phyloP scores from a whole-genome alignment of 1,140 invertebrate species.

The Lordiphosa mommai region DNA sequence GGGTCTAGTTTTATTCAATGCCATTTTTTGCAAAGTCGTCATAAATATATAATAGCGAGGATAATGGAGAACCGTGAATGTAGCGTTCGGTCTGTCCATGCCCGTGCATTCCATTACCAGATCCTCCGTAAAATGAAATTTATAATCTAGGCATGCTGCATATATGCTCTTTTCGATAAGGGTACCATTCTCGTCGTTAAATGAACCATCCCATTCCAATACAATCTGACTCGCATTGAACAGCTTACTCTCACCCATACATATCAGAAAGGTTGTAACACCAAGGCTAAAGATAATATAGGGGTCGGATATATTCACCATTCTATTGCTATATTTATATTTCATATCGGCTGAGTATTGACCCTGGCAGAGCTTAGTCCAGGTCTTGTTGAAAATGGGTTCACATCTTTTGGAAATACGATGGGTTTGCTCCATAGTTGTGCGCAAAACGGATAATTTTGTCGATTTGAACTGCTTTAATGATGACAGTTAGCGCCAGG shows the following conservation, averaged over 20 bases:
- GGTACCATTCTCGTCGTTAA: too few relatives aligned
- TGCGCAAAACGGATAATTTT: too few relatives aligned
- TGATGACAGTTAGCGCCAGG: not conserved
- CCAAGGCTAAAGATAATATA: conserved; percentile 2
- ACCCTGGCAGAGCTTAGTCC: conserved; percentile 5
- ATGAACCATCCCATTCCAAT: not conserved
- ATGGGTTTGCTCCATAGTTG: too few relatives aligned
- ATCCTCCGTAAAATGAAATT: conserved; percentile 9
- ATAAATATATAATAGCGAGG: not conserved
- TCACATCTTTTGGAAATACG: not conserved
- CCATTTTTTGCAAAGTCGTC: too few relatives aligned
- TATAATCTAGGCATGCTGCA: not conserved
- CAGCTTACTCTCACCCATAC: conserved; percentile 1
- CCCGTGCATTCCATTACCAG: not conserved
- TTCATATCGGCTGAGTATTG: not conserved
- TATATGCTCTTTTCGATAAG: not conserved
- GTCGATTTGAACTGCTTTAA: too few relatives aligned
- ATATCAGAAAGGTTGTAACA: not conserved
- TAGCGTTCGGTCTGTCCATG: not conserved
- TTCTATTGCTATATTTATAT: not conserved
- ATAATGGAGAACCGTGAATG: not conserved
- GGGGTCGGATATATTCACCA: not conserved
- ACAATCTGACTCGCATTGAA: not conserved
- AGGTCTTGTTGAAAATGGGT: not conserved
- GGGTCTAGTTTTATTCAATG: too few relatives aligned